Conservation (phyloP, 2,113 vertebrate species). For the Mystacornis crossleyi region DNA sequence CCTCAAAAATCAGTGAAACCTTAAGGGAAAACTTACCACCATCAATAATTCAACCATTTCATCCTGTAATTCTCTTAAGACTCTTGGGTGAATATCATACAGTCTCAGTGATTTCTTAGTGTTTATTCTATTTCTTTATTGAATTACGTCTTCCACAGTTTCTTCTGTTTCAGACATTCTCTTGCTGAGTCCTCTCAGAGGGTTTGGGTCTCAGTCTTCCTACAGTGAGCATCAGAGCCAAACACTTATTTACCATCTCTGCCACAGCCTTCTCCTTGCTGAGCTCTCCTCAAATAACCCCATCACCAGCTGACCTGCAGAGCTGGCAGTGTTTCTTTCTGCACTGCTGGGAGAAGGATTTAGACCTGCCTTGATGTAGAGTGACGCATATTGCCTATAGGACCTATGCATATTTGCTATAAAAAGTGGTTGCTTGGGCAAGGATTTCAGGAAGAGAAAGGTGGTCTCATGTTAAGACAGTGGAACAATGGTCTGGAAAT, state of each 20-base stretch:
- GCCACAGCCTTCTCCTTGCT: not conserved
- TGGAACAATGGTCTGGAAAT: not conserved
- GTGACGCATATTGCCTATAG: not conserved
- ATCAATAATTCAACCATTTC: not conserved
- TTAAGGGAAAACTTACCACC: not conserved
- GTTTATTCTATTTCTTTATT: not conserved
- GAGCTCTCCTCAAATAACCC: not conserved
- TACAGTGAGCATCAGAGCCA: not conserved
- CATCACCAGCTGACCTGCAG: not conserved
- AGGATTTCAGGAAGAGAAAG: not conserved
- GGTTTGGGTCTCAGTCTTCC: not conserved
- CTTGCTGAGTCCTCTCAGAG: not conserved
- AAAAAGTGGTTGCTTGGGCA: not conserved
- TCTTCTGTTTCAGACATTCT: not conserved
- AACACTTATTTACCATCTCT: not conserved
- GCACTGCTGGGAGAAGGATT: not conserved
- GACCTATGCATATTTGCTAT: not conserved
- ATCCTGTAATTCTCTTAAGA: not conserved
- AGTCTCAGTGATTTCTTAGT: not conserved
- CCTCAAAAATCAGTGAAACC: not conserved
- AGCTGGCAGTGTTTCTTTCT: not conserved
- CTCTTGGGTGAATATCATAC: not conserved
- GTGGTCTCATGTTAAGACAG: not conserved
- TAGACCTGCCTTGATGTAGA: not conserved
- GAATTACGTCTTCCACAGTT: not conserved